Evolutionary conservation across 2,113 vertebrate species (phyloP).

Genomic region (Nicator chloris): DNA sequence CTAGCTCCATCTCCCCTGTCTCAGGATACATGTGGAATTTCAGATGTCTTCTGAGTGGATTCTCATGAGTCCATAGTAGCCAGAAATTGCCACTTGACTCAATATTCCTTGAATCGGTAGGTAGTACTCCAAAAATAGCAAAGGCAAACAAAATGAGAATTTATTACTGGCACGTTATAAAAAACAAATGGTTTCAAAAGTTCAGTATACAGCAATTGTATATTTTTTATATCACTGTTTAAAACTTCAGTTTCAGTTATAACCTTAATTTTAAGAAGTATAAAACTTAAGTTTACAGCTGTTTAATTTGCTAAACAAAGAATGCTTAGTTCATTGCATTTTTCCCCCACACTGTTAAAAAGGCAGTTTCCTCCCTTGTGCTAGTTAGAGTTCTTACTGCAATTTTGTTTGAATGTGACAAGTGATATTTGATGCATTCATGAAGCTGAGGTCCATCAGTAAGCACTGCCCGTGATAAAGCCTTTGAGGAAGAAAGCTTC

Average conservation of each 20-base stretch:
- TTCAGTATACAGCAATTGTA: not conserved
- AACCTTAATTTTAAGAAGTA: not conserved
- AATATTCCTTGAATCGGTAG: not conserved
- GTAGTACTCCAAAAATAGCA: not conserved
- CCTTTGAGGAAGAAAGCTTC: not conserved
- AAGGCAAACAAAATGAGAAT: not conserved
- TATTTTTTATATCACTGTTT: not conserved
- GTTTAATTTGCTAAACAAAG: not conserved
- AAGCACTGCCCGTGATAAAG: not conserved
- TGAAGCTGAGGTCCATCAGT: not conserved
- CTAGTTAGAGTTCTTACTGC: not conserved
- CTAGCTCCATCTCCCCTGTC: not conserved
- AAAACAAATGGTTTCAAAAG: not conserved
- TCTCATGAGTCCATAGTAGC: not conserved
- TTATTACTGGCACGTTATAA: not conserved
- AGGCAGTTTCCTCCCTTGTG: not conserved
- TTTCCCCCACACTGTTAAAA: not conserved
- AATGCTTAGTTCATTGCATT: not conserved
- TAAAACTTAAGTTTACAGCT: not conserved
- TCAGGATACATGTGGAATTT: not conserved
- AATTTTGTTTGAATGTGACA: not conserved
- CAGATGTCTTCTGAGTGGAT: not conserved
- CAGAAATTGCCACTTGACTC: not conserved
- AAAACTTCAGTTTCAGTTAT: not conserved
- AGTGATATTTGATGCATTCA: not conserved